Base-by-base conservation (phyloP, 2,113 vertebrate species). In the Aphelocoma coerulescens region DNA sequence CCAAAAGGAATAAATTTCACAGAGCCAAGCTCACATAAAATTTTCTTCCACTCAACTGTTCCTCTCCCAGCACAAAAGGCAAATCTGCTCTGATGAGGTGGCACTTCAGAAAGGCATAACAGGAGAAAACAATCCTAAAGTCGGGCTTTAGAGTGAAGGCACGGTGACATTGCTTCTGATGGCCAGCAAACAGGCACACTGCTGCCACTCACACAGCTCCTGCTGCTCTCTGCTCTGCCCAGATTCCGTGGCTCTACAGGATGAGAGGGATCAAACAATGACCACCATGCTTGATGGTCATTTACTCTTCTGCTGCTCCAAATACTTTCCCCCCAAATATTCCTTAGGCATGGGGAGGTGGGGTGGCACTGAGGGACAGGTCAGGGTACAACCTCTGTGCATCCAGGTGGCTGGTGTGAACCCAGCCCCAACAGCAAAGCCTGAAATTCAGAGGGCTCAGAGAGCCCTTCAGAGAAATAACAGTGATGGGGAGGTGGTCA, bases 221-320 rank as follows among this genome's bases (percentile, higher is more conserved):
- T 2, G 3, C 37, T 71, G 80, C 32, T 35, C 43, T 37, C 76
- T 14, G 17, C 66, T 59, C 71, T 85, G 57, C 51, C 41, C 61
- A n/a, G 4, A 33, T 7, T 27, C 23, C 27, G 33, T 69, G 73
- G 32, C 39, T 80, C 22, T 41, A 18, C 39, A 33, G 3, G 10
- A 18, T 61, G n/a, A 32, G 19, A 58, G 16, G 23, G 23, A 85
- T 61, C 33, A 46, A 44, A 65, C 33, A 61, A 49, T 21, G 21
- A 69, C 16, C 3, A 4, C 33, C 0, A 0, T 6, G 37, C 24
- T 7, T 7, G 7, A 57, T 39, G 20, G 33, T 6, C 27, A 33
- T 16, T 28, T 65, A 69, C 11, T 55, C 26, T 24, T 32, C n/a
- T 76, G 7, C 73, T 55, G 18, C 23, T 48, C 43, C 30, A 66